phyloP scores from a whole-genome alignment of 2,797 vertebrate species.

The Arremon brunneinucha region DNA sequence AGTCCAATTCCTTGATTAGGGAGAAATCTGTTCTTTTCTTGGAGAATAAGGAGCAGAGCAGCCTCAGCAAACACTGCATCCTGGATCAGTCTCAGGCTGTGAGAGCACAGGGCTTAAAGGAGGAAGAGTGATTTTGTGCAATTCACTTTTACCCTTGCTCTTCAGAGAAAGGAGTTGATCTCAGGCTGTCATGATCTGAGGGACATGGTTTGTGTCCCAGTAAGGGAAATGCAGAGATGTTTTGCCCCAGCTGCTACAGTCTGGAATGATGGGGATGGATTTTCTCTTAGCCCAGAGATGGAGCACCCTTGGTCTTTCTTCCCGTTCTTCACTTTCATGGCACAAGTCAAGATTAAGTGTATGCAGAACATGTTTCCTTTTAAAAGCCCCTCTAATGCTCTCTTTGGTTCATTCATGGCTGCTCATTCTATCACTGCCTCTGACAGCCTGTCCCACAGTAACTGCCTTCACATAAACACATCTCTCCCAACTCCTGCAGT shows the following conservation, averaged over 20 bases:
- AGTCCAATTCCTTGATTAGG: neutral
- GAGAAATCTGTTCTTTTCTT: neutral
- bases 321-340: neutral
- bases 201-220: neutral
- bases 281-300: neutral
- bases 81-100: neutral
- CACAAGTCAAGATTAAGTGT: neutral
- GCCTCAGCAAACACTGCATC: neutral
- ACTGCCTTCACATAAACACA: neutral
- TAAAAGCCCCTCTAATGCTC: neutral
- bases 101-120: neutral
- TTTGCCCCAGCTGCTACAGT: neutral
- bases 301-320: neutral
- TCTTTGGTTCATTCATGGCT: neutral
- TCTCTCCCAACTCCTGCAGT: neutral
- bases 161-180: neutral
- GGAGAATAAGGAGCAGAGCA: neutral
- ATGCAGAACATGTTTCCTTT: neutral
- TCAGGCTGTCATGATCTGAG: neutral
- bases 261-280: neutral
- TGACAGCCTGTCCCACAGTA: neutral
- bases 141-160: neutral
- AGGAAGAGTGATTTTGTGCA: neutral
- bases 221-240: neutral
- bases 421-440: neutral